A percentile compares a stretch with the other conserved stretches of the same genome.
These are phyloP conservation scores for Drosophila repletoides DNA, from an alignment of 1,140 invertebrate species.

Conservation along the genomic window DNA sequence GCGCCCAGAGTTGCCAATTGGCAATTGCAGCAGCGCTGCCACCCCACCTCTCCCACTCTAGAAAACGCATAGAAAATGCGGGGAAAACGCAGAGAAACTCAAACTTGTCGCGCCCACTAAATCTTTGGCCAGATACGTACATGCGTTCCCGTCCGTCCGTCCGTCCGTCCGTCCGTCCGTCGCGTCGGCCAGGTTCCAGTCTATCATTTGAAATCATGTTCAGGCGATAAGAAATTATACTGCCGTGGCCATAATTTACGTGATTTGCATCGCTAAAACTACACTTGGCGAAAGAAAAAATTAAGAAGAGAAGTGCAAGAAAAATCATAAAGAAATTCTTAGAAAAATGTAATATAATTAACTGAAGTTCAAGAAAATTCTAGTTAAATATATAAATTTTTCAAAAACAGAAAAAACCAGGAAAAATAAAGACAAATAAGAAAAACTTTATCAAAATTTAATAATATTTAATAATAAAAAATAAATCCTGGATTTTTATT, in stretches of 20 bases:
- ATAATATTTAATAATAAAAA: no score
- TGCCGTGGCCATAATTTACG: conserved; percentile 74
- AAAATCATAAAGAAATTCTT: no score
- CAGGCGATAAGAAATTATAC: conserved; percentile 75
- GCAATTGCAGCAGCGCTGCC: conserved; percentile 44
- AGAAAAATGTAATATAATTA: no score
- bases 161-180: not conserved
- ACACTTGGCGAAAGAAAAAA: conserved; percentile 27
- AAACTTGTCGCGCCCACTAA: conserved; percentile 76
- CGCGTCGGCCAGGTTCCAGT: conserved; percentile 35
- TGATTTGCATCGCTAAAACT: conserved; percentile 70
- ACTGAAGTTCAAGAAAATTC: no score
- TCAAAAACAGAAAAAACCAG: no score
- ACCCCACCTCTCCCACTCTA: not conserved
- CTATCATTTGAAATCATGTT: conserved; percentile 80
- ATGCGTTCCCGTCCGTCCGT: conserved; percentile 23
- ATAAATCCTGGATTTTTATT: no score
- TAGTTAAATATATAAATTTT: no score
- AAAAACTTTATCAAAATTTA: no score
- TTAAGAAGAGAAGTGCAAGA: conserved; percentile 6
- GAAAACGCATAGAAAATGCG: not conserved
- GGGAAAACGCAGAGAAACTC: conserved; percentile 3
- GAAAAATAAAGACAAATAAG: no score
- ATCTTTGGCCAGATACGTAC: conserved; percentile 37
- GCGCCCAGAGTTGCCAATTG: conserved; percentile 70